Percentiles rank a stretch among this genome's conserved stretches.
Evolutionary conservation across 2,797 vertebrate species (phyloP).

Genomic region (Tenualosa thibaudeaui): DNA sequence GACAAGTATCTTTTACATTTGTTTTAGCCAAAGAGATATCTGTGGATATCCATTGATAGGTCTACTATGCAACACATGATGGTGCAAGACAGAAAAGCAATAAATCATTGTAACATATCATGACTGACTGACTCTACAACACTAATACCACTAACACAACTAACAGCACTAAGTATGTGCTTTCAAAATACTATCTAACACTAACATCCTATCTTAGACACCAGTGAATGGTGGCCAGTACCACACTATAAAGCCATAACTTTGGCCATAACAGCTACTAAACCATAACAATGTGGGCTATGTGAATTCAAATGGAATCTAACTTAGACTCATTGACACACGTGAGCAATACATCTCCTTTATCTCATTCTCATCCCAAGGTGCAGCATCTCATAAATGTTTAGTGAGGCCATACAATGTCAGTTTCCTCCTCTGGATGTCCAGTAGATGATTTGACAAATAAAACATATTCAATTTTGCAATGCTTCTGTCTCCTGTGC

Average conservation of each 20-base stretch:
- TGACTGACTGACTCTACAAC: neutral
- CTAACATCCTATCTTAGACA: neutral
- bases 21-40: neutral
- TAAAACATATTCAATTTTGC: neutral
- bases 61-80: neutral
- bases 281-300: neutral
- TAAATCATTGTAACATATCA: neutral
- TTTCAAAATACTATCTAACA: neutral
- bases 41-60: too few relatives aligned
- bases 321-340: neutral
- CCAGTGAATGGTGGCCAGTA: neutral
- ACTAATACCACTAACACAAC: neutral
- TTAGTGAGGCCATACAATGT: neutral
- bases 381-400: neutral
- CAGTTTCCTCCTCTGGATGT: neutral
- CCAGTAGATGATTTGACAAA: neutral
- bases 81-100: too few relatives aligned
- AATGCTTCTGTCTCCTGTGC: neutral
- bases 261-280: neutral
- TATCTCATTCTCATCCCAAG: neutral
- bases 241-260: neutral
- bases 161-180: neutral
- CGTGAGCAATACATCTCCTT: neutral
- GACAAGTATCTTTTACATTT: neutral
- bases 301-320: neutral